Percentiles rank a stretch among this genome's conserved stretches.
phyloP scores from a whole-genome alignment of 2,888 invertebrate species.

The Crioceris asparagi region DNA sequence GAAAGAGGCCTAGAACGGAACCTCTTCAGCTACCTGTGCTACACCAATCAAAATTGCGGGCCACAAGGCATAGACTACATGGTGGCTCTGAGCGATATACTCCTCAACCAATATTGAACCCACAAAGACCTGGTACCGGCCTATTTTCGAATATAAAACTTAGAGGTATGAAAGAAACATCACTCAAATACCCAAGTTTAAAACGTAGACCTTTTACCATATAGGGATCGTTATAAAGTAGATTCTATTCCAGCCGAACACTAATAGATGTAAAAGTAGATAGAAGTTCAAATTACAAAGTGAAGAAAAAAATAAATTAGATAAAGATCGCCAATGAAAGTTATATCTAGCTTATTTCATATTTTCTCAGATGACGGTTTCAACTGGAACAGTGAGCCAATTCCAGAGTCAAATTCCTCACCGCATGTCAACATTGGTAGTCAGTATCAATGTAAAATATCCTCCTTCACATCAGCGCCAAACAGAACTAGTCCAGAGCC shows the following conservation, averaged over 20 bases:
- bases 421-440: slow-evolving; percentile 82
- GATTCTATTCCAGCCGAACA: neutral
- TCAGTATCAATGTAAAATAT: slow-evolving; percentile 77
- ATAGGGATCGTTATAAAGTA: neutral
- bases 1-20: slow-evolving; percentile 55
- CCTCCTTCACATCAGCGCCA: slow-evolving; percentile 38
- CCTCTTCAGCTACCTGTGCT: slow-evolving; percentile 41
- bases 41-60: slow-evolving; percentile 43
- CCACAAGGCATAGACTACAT: slow-evolving; percentile 39
- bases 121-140: slow-evolving; percentile 80
- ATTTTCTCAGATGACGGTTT: slow-evolving; percentile 29
- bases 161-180: slow-evolving; percentile 14
- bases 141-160: slow-evolving; percentile 47
- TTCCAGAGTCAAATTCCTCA: slow-evolving; percentile 43
- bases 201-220: no score
- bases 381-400: slow-evolving; percentile 34
- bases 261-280: no score
- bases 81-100: slow-evolving; percentile 65
- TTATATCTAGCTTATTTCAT: no score
- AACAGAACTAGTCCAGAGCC: slow-evolving; percentile 46
- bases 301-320: no score
- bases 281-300: no score
- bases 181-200: no score
- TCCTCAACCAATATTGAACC: slow-evolving; percentile 89
- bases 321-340: no score